A percentile compares a stretch with the other conserved stretches of the same genome.
These are phyloP conservation scores for Todus mexicanus DNA, from an alignment of 2,797 vertebrate species.

Conservation along the genomic window DNA sequence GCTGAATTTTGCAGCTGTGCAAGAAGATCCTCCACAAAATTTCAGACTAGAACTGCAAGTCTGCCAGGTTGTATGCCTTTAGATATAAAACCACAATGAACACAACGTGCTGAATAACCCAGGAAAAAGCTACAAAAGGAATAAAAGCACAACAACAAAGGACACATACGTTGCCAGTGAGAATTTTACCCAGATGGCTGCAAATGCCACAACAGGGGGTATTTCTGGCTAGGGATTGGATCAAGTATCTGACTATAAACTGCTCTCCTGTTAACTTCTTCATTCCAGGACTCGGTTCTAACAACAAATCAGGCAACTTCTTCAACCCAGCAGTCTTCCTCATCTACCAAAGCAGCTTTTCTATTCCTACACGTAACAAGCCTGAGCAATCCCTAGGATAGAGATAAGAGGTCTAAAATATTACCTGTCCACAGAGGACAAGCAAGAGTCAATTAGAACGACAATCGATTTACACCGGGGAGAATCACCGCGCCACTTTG, in stretches of 20 bases:
- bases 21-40: neutral
- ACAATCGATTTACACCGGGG: neutral
- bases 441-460: neutral
- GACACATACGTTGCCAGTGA: neutral
- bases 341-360: neutral
- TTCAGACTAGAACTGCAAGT: neutral
- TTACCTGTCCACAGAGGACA: neutral
- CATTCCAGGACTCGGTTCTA: neutral
- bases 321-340: neutral
- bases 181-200: neutral
- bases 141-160: neutral
- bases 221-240: neutral
- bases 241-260: neutral
- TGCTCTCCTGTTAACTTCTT: neutral
- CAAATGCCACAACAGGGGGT: neutral
- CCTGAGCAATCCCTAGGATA: neutral
- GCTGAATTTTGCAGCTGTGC: neutral
- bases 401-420: neutral
- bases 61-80: neutral
- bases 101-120: rapidly evolving
- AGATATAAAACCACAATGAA: neutral
- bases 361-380: neutral
- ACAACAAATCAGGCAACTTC: neutral
- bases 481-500: neutral
- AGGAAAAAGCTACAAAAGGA: neutral